Evolutionary conservation across 2,113 vertebrate species (phyloP).

Genomic region (Melanostigma gelatinosum): DNA sequence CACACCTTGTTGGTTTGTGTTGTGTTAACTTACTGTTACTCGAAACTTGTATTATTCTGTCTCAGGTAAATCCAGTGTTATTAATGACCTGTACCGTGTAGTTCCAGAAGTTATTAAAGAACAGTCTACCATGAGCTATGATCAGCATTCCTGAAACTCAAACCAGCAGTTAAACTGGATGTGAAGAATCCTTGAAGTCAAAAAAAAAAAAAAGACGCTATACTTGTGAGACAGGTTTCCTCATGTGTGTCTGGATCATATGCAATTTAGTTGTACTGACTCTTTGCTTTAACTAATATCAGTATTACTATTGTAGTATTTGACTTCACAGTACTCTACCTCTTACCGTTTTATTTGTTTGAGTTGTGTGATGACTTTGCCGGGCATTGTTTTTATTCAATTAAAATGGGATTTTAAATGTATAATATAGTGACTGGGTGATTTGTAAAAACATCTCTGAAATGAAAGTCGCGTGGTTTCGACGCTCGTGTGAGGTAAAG

Average conservation of each 20-base stretch:
- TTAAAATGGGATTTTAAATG: too few species aligned
- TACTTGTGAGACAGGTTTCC: conserved; percentile 24
- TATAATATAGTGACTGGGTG: too few species aligned
- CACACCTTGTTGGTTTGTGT: background rate
- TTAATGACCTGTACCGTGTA: conserved; percentile 5
- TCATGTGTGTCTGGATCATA: background rate
- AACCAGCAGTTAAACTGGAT: conserved; percentile 28
- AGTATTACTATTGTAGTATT: background rate
- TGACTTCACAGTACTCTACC: background rate
- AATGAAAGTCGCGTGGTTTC: too few species aligned
- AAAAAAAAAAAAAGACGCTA: conserved; percentile 1
- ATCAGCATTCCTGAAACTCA: conserved; percentile 41
- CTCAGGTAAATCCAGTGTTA: conserved; percentile 60
- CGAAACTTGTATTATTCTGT: conserved; percentile 43
- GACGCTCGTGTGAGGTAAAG: too few species aligned
- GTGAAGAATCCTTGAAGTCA: conserved; percentile 1
- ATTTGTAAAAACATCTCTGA: too few species aligned
- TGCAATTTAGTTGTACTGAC: background rate
- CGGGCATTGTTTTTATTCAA: background rate
- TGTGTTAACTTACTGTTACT: conserved; percentile 25
- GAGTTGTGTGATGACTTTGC: background rate
- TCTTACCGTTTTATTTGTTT: background rate
- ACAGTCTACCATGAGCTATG: conserved; percentile 10
- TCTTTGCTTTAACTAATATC: background rate
- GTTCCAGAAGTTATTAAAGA: conserved; percentile 1